Conservation (phyloP, 2,888 invertebrate genomes). For the Dascillus cervinus region DNA sequence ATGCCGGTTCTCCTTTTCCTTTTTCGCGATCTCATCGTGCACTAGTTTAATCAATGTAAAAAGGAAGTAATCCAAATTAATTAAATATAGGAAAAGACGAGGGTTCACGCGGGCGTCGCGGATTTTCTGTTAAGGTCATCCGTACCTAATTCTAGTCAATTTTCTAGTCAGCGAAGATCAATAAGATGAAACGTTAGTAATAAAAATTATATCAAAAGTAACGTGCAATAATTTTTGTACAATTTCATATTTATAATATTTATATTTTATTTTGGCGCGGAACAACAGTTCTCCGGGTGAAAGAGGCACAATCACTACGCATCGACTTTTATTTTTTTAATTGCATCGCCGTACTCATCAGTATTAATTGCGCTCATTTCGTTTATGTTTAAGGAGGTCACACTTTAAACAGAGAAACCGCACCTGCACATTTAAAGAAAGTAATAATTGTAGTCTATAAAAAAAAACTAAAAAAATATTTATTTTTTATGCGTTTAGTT, state of each 20-base stretch:
- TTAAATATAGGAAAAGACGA: too few relatives aligned
- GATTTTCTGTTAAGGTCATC: too few relatives aligned
- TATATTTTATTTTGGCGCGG: slow-evolving; percentile 1
- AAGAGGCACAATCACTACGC: slow-evolving; percentile 37
- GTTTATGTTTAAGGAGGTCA: slow-evolving; percentile 31
- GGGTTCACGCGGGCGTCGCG: too few relatives aligned
- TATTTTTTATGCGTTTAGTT: slow-evolving; percentile 37
- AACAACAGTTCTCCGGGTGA: slow-evolving; percentile 10
- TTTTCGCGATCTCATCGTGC: too few relatives aligned
- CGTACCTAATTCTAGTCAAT: slow-evolving; percentile 27
- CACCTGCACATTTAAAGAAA: slow-evolving; percentile 26
- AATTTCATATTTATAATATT: slow-evolving; percentile 6
- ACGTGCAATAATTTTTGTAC: slow-evolving; percentile 34
- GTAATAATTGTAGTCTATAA: slow-evolving; percentile 28
- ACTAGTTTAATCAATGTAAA: too few relatives aligned
- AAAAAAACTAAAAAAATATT: slow-evolving; percentile 27
- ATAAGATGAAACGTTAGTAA: slow-evolving; percentile 29
- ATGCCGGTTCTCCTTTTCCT: too few relatives aligned
- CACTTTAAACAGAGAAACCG: slow-evolving; percentile 18
- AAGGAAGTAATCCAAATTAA: too few relatives aligned
- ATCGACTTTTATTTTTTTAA: too few relatives aligned
- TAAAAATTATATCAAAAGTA: slow-evolving; percentile 34
- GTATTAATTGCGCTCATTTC: background rate
- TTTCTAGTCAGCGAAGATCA: slow-evolving; percentile 16
- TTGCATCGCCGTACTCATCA: too few relatives aligned